Evolutionary conservation across 2,888 invertebrate species (phyloP).

Genomic region (Smittia aterrima): DNA sequence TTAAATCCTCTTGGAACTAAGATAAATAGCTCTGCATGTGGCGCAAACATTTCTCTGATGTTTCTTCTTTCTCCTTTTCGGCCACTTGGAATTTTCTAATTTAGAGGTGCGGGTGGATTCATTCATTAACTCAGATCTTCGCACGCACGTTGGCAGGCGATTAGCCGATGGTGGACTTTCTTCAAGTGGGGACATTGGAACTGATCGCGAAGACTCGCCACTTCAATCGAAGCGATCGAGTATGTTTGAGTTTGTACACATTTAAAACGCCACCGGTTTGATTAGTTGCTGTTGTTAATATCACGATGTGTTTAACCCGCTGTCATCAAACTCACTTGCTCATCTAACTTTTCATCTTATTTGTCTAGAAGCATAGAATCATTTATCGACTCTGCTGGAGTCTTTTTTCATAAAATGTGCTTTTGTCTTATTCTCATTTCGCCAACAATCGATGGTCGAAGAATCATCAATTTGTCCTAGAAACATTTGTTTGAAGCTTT

Average conservation of each 20-base stretch:
- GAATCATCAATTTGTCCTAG: not conserved
- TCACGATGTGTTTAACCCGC: not conserved
- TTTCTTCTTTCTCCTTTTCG: not conserved
- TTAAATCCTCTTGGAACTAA: too few relatives aligned
- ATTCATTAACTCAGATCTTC: constrained; percentile 8
- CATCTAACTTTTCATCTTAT: not conserved
- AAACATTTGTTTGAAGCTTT: too few relatives aligned
- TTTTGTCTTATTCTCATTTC: too few relatives aligned
- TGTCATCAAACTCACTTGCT: not conserved
- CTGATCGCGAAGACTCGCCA: constrained; percentile 79
- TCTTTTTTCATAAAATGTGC: too few relatives aligned
- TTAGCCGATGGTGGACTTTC: constrained; percentile 49
- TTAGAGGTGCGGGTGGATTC: constrained; percentile 45
- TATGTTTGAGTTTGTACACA: constrained; percentile 58
- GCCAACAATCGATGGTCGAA: too few relatives aligned
- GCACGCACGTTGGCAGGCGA: constrained; percentile 51
- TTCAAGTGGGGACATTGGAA: constrained; percentile 59
- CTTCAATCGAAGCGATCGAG: constrained; percentile 80
- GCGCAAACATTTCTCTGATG: not conserved
- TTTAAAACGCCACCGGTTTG: not conserved
- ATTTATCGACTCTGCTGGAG: not conserved
- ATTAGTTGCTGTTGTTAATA: constrained; percentile 2
- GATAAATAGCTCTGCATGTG: too few relatives aligned
- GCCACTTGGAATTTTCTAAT: not conserved
- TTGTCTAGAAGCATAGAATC: not conserved